Conservation (phyloP, 2,113 vertebrate genomes). For the Tragelaphus buxtoni region DNA sequence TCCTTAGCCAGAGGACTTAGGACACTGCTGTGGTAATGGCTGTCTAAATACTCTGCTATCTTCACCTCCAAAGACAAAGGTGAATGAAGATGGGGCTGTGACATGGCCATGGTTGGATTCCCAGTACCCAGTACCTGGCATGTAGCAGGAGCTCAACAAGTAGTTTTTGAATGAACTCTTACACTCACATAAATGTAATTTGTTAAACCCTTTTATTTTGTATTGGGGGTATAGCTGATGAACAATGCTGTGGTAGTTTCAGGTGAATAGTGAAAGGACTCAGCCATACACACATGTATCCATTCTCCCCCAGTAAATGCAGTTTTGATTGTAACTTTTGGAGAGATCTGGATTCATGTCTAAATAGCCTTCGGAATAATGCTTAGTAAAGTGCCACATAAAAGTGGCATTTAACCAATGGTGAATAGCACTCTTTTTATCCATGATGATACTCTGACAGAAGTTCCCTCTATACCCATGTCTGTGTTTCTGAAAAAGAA, state of each 20-base stretch:
- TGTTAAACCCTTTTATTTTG: not conserved
- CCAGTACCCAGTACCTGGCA: not conserved
- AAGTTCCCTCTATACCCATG: not conserved
- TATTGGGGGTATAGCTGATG: not conserved
- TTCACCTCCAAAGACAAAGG: not conserved
- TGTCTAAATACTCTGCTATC: not conserved
- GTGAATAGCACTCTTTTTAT: not conserved
- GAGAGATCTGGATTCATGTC: not conserved
- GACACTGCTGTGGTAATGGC: not conserved
- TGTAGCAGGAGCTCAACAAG: not conserved
- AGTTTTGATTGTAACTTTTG: not conserved
- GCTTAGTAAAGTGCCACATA: not conserved
- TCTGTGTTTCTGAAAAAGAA: not conserved
- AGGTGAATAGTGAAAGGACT: not conserved
- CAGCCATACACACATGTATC: not conserved
- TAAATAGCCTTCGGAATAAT: not conserved
- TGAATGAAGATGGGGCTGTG: not conserved
- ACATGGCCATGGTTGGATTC: not conserved
- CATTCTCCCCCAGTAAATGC: not conserved
- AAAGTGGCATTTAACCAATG: not conserved
- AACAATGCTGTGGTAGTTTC: not conserved
- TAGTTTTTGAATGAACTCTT: not conserved
- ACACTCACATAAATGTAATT: not conserved
- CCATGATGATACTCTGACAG: not conserved
- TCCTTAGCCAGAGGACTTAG: not conserved